Conservation (phyloP, 2,797 vertebrate species). For the Sebastes flavidus region DNA sequence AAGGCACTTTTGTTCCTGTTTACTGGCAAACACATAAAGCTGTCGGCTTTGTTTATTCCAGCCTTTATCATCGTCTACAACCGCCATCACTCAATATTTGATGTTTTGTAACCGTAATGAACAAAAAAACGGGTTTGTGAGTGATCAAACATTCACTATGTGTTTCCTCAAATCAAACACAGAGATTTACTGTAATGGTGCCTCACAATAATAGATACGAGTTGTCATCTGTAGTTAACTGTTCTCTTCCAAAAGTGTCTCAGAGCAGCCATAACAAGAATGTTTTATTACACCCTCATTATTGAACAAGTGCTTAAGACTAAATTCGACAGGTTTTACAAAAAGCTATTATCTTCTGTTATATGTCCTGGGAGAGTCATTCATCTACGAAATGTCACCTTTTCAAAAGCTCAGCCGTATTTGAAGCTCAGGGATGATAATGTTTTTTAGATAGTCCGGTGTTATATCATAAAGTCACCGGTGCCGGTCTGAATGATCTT, state of each 20-base stretch:
- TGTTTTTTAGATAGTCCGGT: background rate
- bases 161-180: background rate
- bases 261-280: background rate
- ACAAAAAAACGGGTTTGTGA: conserved; percentile 1
- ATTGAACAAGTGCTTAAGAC: background rate
- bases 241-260: conserved; percentile 8
- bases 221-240: conserved; percentile 17
- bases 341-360: background rate
- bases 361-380: background rate
- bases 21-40: conserved; percentile 31
- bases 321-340: background rate
- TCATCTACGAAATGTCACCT: background rate
- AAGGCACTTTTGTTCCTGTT: conserved; percentile 36
- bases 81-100: conserved; percentile 11
- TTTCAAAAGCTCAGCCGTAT: background rate
- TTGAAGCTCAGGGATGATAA: background rate
- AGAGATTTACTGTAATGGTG: background rate
- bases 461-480: background rate
- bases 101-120: conserved; percentile 27
- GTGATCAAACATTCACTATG: conserved; percentile 24
- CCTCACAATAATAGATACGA: background rate
- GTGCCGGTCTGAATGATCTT: background rate
- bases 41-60: conserved; percentile 28
- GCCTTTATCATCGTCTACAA: conserved; percentile 19
- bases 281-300: background rate